Percentiles rank a stretch among this genome's conserved stretches.
phyloP scores from a whole-genome alignment of 2,113 vertebrate genomes.

The Zapus hudsonius region DNA sequence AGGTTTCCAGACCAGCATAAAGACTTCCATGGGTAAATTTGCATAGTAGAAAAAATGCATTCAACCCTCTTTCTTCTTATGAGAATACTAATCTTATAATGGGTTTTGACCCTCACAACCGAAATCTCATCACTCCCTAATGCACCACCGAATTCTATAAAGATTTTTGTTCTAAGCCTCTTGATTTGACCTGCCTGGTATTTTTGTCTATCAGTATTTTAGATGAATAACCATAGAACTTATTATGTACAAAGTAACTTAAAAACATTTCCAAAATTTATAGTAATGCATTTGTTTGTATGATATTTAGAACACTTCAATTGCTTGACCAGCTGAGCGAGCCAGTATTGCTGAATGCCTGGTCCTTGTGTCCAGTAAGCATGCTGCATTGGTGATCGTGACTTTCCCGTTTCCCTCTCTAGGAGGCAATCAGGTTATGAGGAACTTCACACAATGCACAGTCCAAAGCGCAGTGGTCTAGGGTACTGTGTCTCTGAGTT shows the following conservation, averaged over 20 bases:
- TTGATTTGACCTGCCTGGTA: not conserved
- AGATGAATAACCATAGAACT: not conserved
- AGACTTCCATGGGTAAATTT: not conserved
- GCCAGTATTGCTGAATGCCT: not conserved
- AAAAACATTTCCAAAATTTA: not conserved
- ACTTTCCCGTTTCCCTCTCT: not conserved
- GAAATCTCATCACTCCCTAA: not conserved
- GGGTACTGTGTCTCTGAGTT: constrained; percentile 8
- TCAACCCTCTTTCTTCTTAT: not conserved
- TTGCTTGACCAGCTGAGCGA: not conserved
- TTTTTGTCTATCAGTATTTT: not conserved
- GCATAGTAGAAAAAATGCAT: not conserved
- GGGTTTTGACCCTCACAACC: fast-evolving
- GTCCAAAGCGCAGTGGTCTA: not conserved
- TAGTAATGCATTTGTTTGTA: not conserved
- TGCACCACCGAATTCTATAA: not conserved
- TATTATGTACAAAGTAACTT: not conserved
- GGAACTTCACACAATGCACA: constrained; percentile 36
- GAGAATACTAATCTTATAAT: too few species aligned
- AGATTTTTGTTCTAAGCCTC: not conserved
- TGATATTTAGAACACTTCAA: not conserved
- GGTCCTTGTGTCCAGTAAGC: not conserved
- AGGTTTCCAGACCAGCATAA: not conserved
- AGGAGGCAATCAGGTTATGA: not conserved
- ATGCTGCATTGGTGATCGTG: not conserved